These are phyloP conservation scores for Rhegmatorhina hoffmannsi DNA, from an alignment of 2,113 vertebrate species.

Conservation along the genomic window DNA sequence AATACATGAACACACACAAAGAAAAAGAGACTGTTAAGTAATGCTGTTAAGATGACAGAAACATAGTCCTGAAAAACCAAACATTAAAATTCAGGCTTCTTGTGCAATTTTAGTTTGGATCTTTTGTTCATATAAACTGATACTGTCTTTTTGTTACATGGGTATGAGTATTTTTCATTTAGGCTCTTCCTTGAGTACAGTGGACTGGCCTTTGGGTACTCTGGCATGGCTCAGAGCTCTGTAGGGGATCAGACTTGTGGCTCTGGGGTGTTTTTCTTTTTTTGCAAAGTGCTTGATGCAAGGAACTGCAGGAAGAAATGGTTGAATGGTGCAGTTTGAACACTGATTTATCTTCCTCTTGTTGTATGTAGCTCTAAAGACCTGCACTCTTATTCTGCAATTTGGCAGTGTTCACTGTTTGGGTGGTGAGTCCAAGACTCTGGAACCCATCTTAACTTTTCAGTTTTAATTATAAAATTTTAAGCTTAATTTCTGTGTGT, in stretches of 20 bases:
- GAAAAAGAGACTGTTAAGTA: background rate
- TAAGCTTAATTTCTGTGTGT: background rate
- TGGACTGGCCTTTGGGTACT: background rate
- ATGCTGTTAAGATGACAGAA: background rate
- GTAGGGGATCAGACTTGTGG: background rate
- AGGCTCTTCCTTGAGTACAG: background rate
- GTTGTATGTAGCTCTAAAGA: background rate
- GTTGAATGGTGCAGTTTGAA: background rate
- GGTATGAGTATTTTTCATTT: background rate
- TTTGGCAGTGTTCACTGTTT: background rate
- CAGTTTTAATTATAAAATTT: background rate
- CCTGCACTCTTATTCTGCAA: background rate
- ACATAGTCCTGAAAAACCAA: background rate
- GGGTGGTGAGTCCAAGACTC: background rate
- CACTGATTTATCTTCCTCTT: background rate
- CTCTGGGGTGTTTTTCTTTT: background rate
- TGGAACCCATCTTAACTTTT: background rate
- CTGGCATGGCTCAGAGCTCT: background rate
- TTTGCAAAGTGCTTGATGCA: background rate
- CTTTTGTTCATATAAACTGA: background rate
- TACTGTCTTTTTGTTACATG: background rate
- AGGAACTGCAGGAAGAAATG: background rate
- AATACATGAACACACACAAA: background rate
- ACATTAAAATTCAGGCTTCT: background rate
- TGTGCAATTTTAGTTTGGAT: background rate